Percentiles rank a stretch among this genome's conserved stretches.
Conservation (phyloP, 2,888 invertebrate genomes). For the Idaea biselata region DNA sequence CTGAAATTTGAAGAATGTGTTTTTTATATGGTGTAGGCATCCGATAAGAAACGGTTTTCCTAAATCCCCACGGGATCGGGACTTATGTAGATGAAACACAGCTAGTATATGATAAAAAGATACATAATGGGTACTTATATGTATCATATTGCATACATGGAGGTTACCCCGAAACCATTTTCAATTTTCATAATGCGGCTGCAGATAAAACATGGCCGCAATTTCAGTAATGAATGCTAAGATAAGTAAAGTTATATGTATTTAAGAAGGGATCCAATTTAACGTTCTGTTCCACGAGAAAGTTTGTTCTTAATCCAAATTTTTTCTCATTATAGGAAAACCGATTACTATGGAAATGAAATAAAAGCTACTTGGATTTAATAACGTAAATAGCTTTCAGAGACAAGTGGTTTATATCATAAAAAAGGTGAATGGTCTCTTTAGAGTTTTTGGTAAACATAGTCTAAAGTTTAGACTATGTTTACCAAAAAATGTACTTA, state of each 20-base stretch:
- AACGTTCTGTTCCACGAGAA: background rate
- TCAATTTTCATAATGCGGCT: background rate
- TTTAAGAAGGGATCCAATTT: conserved; percentile 1
- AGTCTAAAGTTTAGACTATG: too few species aligned
- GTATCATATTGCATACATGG: background rate
- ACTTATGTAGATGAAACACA: too few species aligned
- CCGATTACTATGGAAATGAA: conserved; percentile 8
- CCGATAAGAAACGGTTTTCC: too few species aligned
- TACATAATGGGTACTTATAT: too few species aligned
- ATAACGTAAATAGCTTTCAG: conserved; percentile 17
- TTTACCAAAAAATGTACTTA: too few species aligned
- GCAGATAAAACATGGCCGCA: background rate
- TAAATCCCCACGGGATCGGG: too few species aligned
- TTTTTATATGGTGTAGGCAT: too few species aligned
- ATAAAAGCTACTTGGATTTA: conserved; percentile 10
- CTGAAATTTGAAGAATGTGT: too few species aligned
- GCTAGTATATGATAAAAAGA: too few species aligned
- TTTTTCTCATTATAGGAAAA: conserved; percentile 4
- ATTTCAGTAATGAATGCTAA: background rate
- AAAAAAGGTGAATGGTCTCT: background rate
- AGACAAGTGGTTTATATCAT: conserved; percentile 13
- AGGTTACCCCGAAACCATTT: background rate
- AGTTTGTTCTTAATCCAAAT: background rate
- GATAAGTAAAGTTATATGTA: background rate
- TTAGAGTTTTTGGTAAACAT: too few species aligned